These are phyloP conservation scores for Acipenser oxyrinchus DNA, from an alignment of 2,797 vertebrate genomes.

Conservation along the genomic window DNA sequence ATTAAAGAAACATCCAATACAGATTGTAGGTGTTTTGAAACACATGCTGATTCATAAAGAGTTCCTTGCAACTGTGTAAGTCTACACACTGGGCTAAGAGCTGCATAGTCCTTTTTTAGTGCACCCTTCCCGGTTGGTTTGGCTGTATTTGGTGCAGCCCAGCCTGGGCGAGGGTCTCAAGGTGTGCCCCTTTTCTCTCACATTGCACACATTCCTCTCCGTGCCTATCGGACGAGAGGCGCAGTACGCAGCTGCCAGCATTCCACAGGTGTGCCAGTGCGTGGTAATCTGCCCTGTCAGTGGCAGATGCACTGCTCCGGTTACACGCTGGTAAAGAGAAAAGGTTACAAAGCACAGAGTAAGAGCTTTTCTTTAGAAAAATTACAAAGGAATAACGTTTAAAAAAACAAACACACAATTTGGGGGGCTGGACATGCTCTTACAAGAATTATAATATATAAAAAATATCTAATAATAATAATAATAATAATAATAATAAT, in stretches of 20 bases:
- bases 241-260: slow-evolving; percentile 12
- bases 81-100: background rate
- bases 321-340: background rate
- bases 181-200: background rate
- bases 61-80: too few relatives aligned
- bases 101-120: slow-evolving; percentile 23
- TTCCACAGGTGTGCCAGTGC: slow-evolving; percentile 15
- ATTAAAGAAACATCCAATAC: too few relatives aligned
- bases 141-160: background rate
- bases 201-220: slow-evolving; percentile 1
- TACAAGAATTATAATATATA: too few relatives aligned
- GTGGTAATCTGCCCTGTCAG: slow-evolving; percentile 22
- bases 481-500: too few relatives aligned
- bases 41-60: too few relatives aligned
- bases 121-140: background rate
- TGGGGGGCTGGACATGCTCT: too few relatives aligned
- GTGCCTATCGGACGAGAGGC: slow-evolving; percentile 10
- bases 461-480: too few relatives aligned
- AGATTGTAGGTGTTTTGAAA: too few relatives aligned
- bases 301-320: slow-evolving; percentile 24
- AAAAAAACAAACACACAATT: background rate
- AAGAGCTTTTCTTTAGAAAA: background rate
- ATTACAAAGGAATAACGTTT: background rate
- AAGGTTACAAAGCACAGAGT: background rate
- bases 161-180: background rate